phyloP scores from a whole-genome alignment of 1,140 invertebrate species.

The Drosophila lowei region DNA sequence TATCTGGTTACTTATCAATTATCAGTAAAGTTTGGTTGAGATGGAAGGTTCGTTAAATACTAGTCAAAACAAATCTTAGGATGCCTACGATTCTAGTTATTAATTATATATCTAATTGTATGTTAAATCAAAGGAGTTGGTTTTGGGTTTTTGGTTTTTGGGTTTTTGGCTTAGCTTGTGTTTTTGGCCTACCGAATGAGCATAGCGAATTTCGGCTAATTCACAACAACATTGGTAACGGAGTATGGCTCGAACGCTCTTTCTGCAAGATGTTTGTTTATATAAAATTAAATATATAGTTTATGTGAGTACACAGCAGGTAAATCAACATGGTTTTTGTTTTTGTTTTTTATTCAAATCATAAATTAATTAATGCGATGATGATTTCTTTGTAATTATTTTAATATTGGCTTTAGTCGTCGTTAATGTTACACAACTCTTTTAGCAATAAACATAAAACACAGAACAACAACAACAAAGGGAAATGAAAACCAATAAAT shows the following conservation, averaged over 20 bases:
- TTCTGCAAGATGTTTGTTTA: constrained; percentile 83
- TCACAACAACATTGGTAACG: constrained; percentile 84
- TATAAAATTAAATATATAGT: constrained; percentile 77
- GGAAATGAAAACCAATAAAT: constrained; percentile 23
- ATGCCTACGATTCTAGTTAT: constrained; percentile 48
- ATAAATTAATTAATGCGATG: constrained; percentile 29
- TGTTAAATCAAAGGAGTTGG: constrained; percentile 1
- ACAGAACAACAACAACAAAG: constrained; percentile 11
- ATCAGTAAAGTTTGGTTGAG: constrained; percentile 8
- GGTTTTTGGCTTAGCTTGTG: constrained; percentile 66
- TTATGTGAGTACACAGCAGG: constrained; percentile 63
- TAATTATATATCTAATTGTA: constrained; percentile 26
- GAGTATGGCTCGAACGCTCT: constrained; percentile 83
- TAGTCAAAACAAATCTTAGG: constrained; percentile 18
- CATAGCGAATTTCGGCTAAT: constrained; percentile 83
- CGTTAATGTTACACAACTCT: constrained; percentile 31
- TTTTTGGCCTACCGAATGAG: constrained; percentile 83
- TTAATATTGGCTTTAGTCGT: constrained; percentile 41
- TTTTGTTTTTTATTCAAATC: constrained; percentile 39
- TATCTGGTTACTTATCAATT: constrained; percentile 43
- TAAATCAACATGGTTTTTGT: constrained; percentile 36
- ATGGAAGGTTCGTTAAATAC: constrained; percentile 7
- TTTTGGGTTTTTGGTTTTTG: constrained; percentile 17
- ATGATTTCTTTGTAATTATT: constrained; percentile 21
- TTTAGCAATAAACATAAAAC: constrained; percentile 34